Base-by-base conservation (phyloP, 2,888 invertebrate genomes). In the Agrochola circellaris region DNA sequence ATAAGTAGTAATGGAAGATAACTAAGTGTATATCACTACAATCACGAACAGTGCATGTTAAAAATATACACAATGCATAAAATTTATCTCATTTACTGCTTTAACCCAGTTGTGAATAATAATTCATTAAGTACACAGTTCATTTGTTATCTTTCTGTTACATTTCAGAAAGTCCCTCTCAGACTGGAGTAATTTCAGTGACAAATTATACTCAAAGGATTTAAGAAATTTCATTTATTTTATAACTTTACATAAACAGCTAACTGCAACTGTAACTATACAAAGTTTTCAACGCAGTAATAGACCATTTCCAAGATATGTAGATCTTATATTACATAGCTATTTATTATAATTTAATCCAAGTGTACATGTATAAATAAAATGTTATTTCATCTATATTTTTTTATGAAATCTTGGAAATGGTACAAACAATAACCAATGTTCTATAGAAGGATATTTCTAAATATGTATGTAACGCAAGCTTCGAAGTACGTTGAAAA, bases 211-310 rank as follows among this genome's bases (percentile, higher is more conserved):
- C 86, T 83, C 80, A 83, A n/a, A 74, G 54, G 71, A 61, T 89
- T 89, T 91, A 92, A 82, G 89, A 93, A 94, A 93, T 89, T 90
- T 93, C 88, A 89, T 96, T 96, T 95, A 95, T 94, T 94, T 90
- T 88, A 64, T 92, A 93, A 93, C 90, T 92, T 93, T 93, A 95
- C 93, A 94, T 93, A 92, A 95, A 95, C 94, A 93, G 88, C 95
- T 96, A 95, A 93, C 91, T 91, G 91, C 90, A 94, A 94, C 93
- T 90, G 90, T 90, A 87, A 89, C 89, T 92, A 91, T 91, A 92
- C 88, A 88, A 76, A 72, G 69, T 79, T 79, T 79, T 85, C 75
- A 86, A 86, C 88, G 73, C 58, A 72, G 75, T 77, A 73, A 84
- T 75, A 84, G 66, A 70, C 77, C 71, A 90, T 80, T 87, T 88